These are phyloP conservation scores for Ctenodactylus gundi DNA, from an alignment of 2,113 vertebrate species.

Conservation along the genomic window DNA sequence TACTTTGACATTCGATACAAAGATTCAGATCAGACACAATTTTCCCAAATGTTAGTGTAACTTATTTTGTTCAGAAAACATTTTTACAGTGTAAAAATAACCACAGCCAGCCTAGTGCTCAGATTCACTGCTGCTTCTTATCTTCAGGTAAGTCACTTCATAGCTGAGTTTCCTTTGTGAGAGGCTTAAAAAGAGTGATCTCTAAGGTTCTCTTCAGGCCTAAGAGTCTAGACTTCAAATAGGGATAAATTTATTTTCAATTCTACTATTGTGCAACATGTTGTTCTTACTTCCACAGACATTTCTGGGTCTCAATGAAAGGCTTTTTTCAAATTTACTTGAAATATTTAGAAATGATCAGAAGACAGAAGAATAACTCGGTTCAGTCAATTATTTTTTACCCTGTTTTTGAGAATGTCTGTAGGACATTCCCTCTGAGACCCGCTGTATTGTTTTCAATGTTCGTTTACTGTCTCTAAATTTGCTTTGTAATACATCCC, in stretches of 20 bases:
- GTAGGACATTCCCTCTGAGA: neutral
- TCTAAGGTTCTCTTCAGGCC: neutral
- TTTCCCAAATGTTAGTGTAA: neutral
- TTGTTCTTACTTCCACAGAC: neutral
- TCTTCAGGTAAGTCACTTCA: neutral
- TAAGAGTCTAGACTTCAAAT: neutral
- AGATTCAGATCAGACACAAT: neutral
- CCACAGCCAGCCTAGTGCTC: neutral
- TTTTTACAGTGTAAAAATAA: neutral
- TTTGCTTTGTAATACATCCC: neutral
- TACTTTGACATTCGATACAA: slow-evolving; percentile 11
- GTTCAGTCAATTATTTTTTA: neutral
- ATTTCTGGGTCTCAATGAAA: neutral
- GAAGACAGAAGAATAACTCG: slow-evolving; percentile 14
- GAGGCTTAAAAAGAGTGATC: neutral
- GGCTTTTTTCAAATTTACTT: neutral
- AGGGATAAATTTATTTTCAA: neutral
- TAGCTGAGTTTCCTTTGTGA: neutral
- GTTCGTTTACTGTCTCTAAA: neutral
- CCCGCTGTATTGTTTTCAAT: neutral
- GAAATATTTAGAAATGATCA: slow-evolving; percentile 39
- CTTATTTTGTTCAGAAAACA: neutral
- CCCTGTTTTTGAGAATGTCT: neutral
- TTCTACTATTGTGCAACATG: neutral
- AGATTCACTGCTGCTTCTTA: neutral